Evolutionary conservation across 2,888 invertebrate genomes (phyloP).

Genomic region (Cotesia congregata): DNA sequence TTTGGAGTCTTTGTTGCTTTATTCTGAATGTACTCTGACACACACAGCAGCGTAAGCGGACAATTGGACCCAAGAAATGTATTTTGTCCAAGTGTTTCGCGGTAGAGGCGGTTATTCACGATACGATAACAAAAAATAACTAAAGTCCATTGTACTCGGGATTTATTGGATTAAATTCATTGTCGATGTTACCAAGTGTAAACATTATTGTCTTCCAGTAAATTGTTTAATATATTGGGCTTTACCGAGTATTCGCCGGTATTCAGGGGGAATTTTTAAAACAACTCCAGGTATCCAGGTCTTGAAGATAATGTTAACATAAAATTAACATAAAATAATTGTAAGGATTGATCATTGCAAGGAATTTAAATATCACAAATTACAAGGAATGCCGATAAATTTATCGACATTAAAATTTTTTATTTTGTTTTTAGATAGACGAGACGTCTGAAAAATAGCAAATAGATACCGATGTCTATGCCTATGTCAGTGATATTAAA

Average conservation of each 20-base stretch:
- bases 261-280: not conserved
- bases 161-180: constrained; percentile 6
- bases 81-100: not conserved
- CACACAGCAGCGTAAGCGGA: not conserved
- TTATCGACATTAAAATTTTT: constrained; percentile 12
- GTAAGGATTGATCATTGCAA: too few species aligned
- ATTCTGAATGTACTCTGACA: not conserved
- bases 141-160: constrained; percentile 9
- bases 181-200: not conserved
- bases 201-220: not conserved
- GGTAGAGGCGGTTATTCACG: not conserved
- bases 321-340: not conserved
- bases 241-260: not conserved
- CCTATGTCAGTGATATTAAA: constrained; percentile 26
- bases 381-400: not conserved
- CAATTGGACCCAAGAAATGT: not conserved
- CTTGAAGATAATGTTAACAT: not conserved
- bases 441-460: constrained; percentile 30
- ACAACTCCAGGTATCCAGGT: not conserved
- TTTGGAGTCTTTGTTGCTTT: not conserved
- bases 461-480: constrained; percentile 31
- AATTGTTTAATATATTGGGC: not conserved
- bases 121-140: not conserved
- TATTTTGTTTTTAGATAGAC: constrained; percentile 39
- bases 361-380: too few species aligned